These are phyloP conservation scores for Zaprionus africanus DNA, from an alignment of 1,140 invertebrate species.

Conservation along the genomic window DNA sequence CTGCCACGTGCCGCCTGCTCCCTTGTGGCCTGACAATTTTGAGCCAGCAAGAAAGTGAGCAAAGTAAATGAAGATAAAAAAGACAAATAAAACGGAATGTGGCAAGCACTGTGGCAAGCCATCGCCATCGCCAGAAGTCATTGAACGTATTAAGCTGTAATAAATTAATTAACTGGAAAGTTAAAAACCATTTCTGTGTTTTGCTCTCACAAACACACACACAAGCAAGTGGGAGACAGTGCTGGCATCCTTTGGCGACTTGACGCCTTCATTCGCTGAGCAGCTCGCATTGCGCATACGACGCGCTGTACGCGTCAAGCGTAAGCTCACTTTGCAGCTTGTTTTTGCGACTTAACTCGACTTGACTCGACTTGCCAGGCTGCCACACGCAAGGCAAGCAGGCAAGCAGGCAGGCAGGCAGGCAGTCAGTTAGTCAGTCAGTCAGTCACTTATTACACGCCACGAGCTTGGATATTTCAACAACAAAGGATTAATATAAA, in stretches of 20 bases:
- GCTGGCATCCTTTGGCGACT: constrained; percentile 63
- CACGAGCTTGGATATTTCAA: constrained; percentile 50
- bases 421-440: constrained; percentile 41
- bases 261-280: constrained; percentile 58
- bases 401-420: constrained; percentile 20
- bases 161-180: constrained; percentile 81
- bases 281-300: constrained; percentile 65
- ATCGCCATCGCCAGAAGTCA: constrained; percentile 58
- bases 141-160: constrained; percentile 77
- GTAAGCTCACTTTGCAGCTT: constrained; percentile 69
- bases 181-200: constrained; percentile 80
- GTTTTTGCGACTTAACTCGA: constrained; percentile 29
- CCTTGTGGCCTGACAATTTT: constrained; percentile 3
- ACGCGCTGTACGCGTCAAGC: constrained; percentile 56
- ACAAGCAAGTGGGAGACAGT: background rate
- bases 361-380: constrained; percentile 12
- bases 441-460: constrained; percentile 47
- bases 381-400: constrained; percentile 15
- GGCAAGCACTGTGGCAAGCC: constrained; percentile 8
- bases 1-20: background rate
- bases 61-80: constrained; percentile 10
- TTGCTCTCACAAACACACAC: constrained; percentile 33
- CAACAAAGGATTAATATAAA: constrained; percentile 60
- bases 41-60: background rate
- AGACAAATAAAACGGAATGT: background rate